Evolutionary conservation across 2,113 vertebrate species (phyloP), one percentile per base, ranked within the genome.

Genomic region (Eleginops maclovinus): DNA sequence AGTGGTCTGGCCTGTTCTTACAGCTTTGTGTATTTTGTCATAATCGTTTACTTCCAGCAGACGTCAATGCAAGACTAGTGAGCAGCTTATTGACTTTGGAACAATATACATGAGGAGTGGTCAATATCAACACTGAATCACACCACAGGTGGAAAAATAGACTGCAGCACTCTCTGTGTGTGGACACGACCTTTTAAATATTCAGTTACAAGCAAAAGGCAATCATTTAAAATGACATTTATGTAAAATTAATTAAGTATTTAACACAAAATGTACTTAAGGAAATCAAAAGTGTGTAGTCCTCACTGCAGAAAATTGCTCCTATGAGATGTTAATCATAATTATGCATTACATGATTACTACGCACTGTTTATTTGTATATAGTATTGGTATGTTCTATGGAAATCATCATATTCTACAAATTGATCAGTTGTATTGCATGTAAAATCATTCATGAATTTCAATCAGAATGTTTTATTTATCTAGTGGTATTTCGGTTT

Each of bases 61-160:
- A 47, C 40, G 4, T 19, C 28, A 72, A n/a, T 31, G 50, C 28
- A 24, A 75, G 51, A 68, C 65, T 77, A 1, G 1, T 19, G 71
- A 65, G 1, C 0, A 15, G 3, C 5, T 26, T 72, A 44, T 86
- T 83, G 60, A 65, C 71, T 73, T 61, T 79, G 14, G 51, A 58
- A 72, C 49, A 81, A 70, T 66, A 58, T 26, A 19, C 16, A 40
- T 0, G 14, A 69, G 71, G 78, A 79, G 87, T 67, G 78, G 67
- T 31, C 60, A 41, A n/a, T 41, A 12, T 55, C 67, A 67, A 21
- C 44, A 56, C 44, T 67, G 44, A 82, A 63, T 82, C 17, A 71
- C 9, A 1, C 1, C 22, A 46, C 10, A 1, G 16, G 28, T n/a
- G 11, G 9, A 43, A n/a, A 55, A 44, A 56, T 12, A 1, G 19